Conservation (phyloP, 1,140 invertebrate species). For the Diploscapter pachys region DNA sequence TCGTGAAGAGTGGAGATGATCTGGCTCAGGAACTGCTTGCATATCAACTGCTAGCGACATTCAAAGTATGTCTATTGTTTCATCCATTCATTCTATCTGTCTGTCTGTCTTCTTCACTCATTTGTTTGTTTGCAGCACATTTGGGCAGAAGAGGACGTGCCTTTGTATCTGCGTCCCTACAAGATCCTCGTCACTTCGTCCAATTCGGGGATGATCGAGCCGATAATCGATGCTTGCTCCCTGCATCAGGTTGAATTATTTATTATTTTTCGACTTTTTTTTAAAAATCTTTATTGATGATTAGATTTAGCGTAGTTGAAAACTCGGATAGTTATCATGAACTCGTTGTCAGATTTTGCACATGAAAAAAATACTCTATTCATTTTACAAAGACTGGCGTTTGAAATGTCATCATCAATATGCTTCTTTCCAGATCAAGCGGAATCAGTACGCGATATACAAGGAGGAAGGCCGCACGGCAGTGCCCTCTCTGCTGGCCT, state of each 20-base stretch:
- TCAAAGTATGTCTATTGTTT: constrained; percentile 66
- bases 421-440: constrained; percentile 44
- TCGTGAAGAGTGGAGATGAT: constrained; percentile 98
- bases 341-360: too few species aligned
- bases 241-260: constrained; percentile 80
- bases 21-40: constrained; percentile 91
- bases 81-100: too few species aligned
- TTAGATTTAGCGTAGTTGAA: too few species aligned
- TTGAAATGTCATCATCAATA: neutral
- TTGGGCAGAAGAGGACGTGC: constrained; percentile 82
- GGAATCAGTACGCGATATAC: constrained; percentile 38
- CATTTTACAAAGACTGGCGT: too few species aligned
- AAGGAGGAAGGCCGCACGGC: constrained; percentile 36
- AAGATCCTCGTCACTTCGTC: constrained; percentile 84
- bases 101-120: neutral
- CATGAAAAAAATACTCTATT: too few species aligned
- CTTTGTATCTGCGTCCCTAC: constrained; percentile 84
- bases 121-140: constrained; percentile 67
- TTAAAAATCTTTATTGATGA: too few species aligned
- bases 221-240: constrained; percentile 92
- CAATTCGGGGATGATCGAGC: constrained; percentile 88
- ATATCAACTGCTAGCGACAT: constrained; percentile 82
- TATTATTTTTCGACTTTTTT: neutral
- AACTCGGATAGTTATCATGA: too few species aligned
- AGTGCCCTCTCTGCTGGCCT: constrained; percentile 72